These are phyloP conservation scores for Ephydatia muelleri DNA, from an alignment of 37 sponge, comb jelly and placozoan genomes.

Conservation along the genomic window DNA sequence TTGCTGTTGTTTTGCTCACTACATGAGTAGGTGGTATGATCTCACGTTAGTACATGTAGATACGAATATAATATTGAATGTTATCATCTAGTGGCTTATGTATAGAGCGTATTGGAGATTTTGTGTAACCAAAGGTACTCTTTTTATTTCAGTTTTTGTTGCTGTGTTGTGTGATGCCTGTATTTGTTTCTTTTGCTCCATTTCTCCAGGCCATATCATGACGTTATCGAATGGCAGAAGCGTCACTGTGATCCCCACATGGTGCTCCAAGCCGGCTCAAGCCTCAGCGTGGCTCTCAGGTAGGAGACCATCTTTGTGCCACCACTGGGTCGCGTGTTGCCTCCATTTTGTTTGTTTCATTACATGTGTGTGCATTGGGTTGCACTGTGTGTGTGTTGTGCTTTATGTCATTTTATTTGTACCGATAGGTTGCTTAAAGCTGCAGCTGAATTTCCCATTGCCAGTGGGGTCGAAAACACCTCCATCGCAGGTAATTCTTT, in stretches of 20 bases:
- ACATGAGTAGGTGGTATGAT: no score
- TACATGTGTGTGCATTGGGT: background rate
- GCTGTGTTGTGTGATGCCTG: no score
- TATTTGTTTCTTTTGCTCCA: background rate
- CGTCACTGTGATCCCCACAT: slow-evolving; percentile 33
- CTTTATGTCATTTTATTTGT: background rate
- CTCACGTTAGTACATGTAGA: no score
- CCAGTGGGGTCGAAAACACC: background rate
- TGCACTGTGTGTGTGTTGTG: background rate
- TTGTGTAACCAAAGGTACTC: no score
- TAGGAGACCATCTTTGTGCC: no score
- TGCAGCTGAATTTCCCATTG: slow-evolving; percentile 62
- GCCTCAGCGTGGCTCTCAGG: slow-evolving; percentile 69
- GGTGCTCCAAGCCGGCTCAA: slow-evolving; percentile 55
- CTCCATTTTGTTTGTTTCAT: background rate
- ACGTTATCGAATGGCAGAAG: slow-evolving; percentile 57
- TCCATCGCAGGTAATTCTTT: background rate
- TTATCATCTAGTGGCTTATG: no score
- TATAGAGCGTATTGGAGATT: no score
- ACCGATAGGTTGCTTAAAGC: slow-evolving; percentile 54
- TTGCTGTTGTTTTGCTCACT: no score
- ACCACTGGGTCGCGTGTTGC: no score
- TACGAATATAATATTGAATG: no score
- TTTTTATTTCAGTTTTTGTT: no score
- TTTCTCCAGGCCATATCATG: slow-evolving; percentile 44